Evolutionary conservation across 2,113 vertebrate species (phyloP), one percentile per base, ranked within the genome.

Genomic region (Cygnus atratus): DNA sequence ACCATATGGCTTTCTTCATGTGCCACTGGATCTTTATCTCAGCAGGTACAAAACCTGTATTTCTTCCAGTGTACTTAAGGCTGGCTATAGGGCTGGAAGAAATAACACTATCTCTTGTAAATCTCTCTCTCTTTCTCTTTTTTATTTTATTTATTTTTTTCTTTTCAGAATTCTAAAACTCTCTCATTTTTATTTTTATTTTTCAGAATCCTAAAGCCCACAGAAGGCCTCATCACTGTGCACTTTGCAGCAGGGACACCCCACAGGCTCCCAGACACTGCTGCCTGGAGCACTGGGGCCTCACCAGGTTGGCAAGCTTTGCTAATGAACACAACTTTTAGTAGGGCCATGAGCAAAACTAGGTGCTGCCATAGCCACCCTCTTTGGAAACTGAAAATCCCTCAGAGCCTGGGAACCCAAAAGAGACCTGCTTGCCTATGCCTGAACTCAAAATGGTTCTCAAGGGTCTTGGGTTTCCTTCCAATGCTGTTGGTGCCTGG

Each of bases 311-410:
- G 48, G 39, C 11, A 33, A 92, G 33, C 35, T 88, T 68, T 90
- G 48, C 66, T 24, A 62, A 76, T 17, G 26, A 61, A 52, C 3
- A 3, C 11, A 29, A 16, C 15, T 70, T 80, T 25, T 19, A 46
- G 8, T 18, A 41, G 8, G 19, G 20, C 20, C 43, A 15, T 8
- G 13, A 86, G 28, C 26, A 76, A 54, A 83, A 16, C 11, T 70
- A 10, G 0, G 0, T 50, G 55, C 59, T 65, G 50, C 52, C 10
- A 11, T 1, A 7, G 46, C 17, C 12, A 1, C 2, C 39, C 4
- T 55, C 5, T 21, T 79, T 22, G 41, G 46, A 92, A 85, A 74
- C 76, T 29, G 46, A 52, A 90, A 90, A 74, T 41, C 14, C 25
- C 24, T 54, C 0, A 0, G 55, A 80, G 59, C 62, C 39, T 90